Evolutionary conservation across 1,140 invertebrate species (phyloP), one percentile per base, ranked within the genome.

Genomic region (Drusus annulatus): DNA sequence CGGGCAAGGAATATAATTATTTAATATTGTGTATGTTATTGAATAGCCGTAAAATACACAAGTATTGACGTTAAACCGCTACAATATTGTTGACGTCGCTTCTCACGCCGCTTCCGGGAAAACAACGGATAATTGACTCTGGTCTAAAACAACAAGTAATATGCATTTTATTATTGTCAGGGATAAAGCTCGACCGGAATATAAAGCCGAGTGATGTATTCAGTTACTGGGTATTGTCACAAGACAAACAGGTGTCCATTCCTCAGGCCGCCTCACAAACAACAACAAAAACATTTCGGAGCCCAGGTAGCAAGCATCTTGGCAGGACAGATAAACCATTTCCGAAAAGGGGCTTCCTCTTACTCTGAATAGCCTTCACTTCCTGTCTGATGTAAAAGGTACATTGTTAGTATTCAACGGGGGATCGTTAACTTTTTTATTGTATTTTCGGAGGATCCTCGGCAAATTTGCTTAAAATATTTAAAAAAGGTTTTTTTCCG

Each of bases 311-410:
- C 36, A 10, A 45, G 10, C 36, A 45, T 45, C 60, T 45, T 56
- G n/a, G 58, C 10, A 31, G 50, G 60, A 58, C 31, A 31, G 60
- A 69, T 69, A 78, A 78, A 78, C 58, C 36, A 50, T 78, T 78
- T 78, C 76, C 76, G 76, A 62, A 78, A 78, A 28, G 21, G 58
- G 58, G 52, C 15, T 31, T 50, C 62, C 50, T 51, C n/a, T 45
- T 54, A 71, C 68, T n/a, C 54, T 79, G 78, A 79, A 79, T 79
- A 75, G 78, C 17, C 36, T 31, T 15, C 58, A 50, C 60, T 79
- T 79, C 78, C 78, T 79, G 78, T 62, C 52, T 74, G 52, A 78
- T 78, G 76, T 78, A 79, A 62, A 79, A 75, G 68, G 77, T 31
- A 79, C 68, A 71, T 73, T 79, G 77, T 79, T 79, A 79, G 77